Evolutionary conservation across 1,140 invertebrate species (phyloP).

Genomic region (Antheraea pernyi): DNA sequence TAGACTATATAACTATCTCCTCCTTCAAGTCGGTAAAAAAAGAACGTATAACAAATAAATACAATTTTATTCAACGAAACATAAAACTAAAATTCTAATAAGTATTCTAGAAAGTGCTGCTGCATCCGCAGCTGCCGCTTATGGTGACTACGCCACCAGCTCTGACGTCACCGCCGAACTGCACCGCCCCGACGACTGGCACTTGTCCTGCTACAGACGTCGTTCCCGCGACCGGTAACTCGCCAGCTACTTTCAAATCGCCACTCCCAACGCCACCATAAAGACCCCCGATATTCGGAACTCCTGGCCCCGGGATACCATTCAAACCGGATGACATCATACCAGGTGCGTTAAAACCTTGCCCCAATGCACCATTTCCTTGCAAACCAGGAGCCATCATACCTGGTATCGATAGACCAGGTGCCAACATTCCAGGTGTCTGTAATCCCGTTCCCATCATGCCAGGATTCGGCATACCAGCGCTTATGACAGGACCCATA

Average conservation of each 20-base stretch:
- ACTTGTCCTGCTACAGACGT: constrained; percentile 40
- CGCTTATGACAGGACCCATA: neutral
- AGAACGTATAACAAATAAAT: neutral
- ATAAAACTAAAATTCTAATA: constrained; percentile 3
- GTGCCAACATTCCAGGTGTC: neutral
- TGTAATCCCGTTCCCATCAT: neutral
- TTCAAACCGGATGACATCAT: neutral
- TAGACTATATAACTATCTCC: no score
- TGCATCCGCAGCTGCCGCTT: constrained; percentile 39
- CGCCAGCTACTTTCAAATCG: constrained; percentile 37
- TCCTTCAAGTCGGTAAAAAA: neutral
- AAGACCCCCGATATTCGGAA: neutral
- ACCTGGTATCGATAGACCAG: neutral
- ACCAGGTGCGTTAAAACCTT: neutral
- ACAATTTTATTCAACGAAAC: constrained; percentile 2
- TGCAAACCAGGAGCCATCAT: no score
- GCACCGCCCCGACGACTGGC: constrained; percentile 41
- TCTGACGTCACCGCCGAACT: constrained; percentile 32
- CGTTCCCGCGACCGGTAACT: constrained; percentile 41
- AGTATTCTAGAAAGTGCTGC: constrained; percentile 8
- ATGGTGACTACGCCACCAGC: constrained; percentile 47
- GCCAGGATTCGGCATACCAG: neutral
- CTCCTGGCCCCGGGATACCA: neutral
- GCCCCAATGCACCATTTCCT: no score
- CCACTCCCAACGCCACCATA: constrained; percentile 45